phyloP scores from a whole-genome alignment of 92 coral and sea anemone genomes.

The Blastomussa wellsi region DNA sequence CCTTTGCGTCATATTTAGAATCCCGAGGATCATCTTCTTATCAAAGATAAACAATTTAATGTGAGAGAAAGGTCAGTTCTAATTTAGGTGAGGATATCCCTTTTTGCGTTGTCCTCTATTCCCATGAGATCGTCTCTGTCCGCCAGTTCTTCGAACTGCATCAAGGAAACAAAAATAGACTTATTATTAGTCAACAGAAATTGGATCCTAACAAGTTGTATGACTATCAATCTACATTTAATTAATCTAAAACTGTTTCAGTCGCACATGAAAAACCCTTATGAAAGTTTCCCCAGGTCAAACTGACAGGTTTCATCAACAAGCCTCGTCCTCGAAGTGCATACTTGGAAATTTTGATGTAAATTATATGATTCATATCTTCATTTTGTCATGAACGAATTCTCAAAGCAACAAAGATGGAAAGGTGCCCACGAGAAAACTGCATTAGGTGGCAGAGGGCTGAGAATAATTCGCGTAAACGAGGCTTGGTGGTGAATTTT shows the following conservation, averaged over 20 bases:
- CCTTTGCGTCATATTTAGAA: not conserved
- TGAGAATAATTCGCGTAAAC: too few relatives aligned
- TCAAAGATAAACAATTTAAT: not conserved
- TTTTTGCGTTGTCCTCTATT: conserved; percentile 94
- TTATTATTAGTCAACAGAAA: not conserved
- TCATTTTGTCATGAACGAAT: too few relatives aligned
- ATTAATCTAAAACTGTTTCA: not conserved
- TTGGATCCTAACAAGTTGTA: not conserved
- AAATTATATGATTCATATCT: too few relatives aligned
- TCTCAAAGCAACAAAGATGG: too few relatives aligned
- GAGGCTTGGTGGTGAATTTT: not conserved
- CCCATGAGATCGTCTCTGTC: conserved; percentile 97
- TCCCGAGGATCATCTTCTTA: not conserved
- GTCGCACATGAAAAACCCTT: not conserved
- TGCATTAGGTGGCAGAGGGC: not conserved
- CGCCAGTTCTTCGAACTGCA: conserved; percentile 89
- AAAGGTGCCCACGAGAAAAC: too few relatives aligned
- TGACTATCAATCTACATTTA: not conserved
- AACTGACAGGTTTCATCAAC: too few relatives aligned
- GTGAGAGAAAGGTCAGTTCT: not conserved
- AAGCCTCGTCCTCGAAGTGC: too few relatives aligned
- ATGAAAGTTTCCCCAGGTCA: too few relatives aligned
- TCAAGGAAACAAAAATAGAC: not conserved
- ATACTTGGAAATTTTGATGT: too few relatives aligned
- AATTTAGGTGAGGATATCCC: conserved; percentile 71